Conservation (phyloP, 2,888 invertebrate genomes). For the Spialia ferax region DNA sequence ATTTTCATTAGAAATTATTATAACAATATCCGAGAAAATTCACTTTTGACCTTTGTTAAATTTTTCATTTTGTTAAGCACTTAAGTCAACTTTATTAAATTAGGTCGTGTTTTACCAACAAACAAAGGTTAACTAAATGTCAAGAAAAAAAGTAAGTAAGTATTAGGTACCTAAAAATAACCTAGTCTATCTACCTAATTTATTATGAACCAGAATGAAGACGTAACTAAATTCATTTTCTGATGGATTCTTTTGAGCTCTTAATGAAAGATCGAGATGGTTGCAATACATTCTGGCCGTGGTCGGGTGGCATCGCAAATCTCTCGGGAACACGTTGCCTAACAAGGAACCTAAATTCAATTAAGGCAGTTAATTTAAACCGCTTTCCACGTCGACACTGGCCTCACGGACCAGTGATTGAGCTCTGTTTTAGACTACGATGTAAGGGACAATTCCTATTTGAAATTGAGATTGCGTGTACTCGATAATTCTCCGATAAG, state of each 20-base stretch:
- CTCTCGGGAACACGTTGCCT: slow-evolving; percentile 71
- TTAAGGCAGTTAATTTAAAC: slow-evolving; percentile 86
- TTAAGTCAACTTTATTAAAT: not conserved
- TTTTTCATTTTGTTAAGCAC: not conserved
- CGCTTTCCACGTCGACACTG: slow-evolving; percentile 77
- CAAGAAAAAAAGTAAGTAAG: no score
- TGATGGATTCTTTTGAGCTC: slow-evolving; percentile 42
- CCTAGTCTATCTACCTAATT: no score
- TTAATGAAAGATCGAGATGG: slow-evolving; percentile 43
- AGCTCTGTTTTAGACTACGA: slow-evolving; percentile 56
- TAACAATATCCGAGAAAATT: not conserved
- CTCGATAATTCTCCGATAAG: not conserved
- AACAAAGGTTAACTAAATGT: not conserved
- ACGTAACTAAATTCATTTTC: not conserved
- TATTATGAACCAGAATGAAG: no score
- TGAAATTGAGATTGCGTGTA: not conserved
- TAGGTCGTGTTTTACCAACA: not conserved
- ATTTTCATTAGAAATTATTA: not conserved
- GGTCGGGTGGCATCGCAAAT: slow-evolving; percentile 41
- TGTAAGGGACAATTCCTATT: slow-evolving; percentile 24
- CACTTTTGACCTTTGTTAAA: not conserved
- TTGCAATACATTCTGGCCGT: slow-evolving; percentile 36
- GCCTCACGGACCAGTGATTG: slow-evolving; percentile 69
- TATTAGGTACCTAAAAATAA: no score
- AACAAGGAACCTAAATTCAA: slow-evolving; percentile 85